Evolutionary conservation across 2,888 invertebrate species (phyloP), one percentile per base, ranked within the genome.

Genomic region (Cantharis flavilabris): DNA sequence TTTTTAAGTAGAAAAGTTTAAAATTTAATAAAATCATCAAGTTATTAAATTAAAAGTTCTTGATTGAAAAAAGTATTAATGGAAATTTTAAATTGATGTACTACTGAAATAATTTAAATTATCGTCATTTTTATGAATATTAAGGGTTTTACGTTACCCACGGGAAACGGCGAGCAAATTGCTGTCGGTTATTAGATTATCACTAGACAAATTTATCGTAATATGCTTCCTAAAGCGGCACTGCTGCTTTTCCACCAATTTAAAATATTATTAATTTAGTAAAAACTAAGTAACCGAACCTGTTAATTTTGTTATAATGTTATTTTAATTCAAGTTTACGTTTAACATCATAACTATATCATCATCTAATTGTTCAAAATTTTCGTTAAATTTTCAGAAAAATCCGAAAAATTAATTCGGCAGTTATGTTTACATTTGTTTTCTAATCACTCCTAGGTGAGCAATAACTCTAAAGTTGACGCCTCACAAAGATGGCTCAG

Each of bases 131-230:
- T 70, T 33, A 49, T 18, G 70, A 62, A 18, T 49, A 33, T 70
- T 70, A 70, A 33, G 33, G 70, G 70, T 70, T 67, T 33, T 70
- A 70, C 16, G 49, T 49, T 18, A 70, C 70, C 70, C 33, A 18
- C 18, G 33, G 70, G 70, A 70, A 70, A 70, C 33, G 33, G 70
- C 70, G 13, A 49, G 33, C 49, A 70, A 70, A 70, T 70, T 70
- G 70, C 70, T 70, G 14, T 49, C 49, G 70, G 70, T 70, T 70
- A 70, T 70, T 49, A 70, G 18, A 33, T 70, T 30, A 70, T 67
- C 65, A 18, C 65, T 67, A 67, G 11, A 26, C n/a, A 26, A 67
- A 67, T 67, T 67, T 67, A 67, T 67, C 65, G 65, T 23, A 67
- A 67, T 67, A 67, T 67, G 13, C 65, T 23, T 67, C n/a, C 18